These are phyloP conservation scores for Collichthys lucidus DNA, from an alignment of 2,113 vertebrate species.

Conservation along the genomic window DNA sequence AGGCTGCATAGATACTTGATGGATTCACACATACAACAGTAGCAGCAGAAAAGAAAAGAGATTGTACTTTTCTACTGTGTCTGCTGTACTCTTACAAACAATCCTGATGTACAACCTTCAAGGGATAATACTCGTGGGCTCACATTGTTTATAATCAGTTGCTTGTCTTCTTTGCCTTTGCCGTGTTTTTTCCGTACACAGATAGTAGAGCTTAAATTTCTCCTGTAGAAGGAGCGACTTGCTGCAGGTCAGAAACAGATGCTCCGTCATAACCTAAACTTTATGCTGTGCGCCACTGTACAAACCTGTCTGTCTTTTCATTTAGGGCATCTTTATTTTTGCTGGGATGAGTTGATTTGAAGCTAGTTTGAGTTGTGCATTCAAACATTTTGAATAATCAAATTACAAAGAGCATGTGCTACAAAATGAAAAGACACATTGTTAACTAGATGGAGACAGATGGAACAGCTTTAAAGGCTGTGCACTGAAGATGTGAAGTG, in stretches of 20 bases:
- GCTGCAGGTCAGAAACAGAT: background rate
- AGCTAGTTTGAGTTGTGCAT: background rate
- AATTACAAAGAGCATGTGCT: constrained; percentile 5
- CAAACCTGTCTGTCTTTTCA: background rate
- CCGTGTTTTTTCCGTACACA: background rate
- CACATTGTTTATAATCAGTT: too few species aligned
- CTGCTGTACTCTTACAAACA: too few species aligned
- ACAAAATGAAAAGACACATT: background rate
- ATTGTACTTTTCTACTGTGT: too few species aligned
- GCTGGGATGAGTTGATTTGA: too few species aligned
- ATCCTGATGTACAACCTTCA: background rate
- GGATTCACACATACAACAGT: too few species aligned
- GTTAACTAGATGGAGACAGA: background rate
- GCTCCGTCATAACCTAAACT: background rate
- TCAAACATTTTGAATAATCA: background rate
- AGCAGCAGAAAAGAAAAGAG: too few species aligned
- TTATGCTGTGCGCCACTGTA: too few species aligned
- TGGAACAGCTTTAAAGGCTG: background rate
- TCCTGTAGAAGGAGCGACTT: background rate
- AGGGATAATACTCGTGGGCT: background rate
- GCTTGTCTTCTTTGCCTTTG: too few species aligned
- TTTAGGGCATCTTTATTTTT: background rate
- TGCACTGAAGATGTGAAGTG: background rate
- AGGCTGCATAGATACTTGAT: too few species aligned
- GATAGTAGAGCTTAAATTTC: background rate